Evolutionary conservation across 2,113 vertebrate species (phyloP).

Genomic region (Recurvirostra avosetta): DNA sequence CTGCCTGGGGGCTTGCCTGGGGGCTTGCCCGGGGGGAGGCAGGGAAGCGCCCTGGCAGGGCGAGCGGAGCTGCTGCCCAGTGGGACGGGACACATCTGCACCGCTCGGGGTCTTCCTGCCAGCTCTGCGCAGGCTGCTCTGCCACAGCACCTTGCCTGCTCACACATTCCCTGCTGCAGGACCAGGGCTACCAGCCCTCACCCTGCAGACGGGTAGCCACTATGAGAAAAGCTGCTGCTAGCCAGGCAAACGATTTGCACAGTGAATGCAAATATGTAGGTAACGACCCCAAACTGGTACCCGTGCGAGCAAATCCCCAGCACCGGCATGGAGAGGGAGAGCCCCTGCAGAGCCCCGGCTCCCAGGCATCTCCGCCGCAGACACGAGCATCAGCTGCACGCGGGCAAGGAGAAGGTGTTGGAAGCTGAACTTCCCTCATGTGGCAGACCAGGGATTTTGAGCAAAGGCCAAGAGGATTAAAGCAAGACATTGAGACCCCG

Average conservation of each 20-base stretch:
- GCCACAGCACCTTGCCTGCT: background rate
- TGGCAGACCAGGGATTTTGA: background rate
- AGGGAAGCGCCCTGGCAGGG: background rate
- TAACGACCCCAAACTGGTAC: background rate
- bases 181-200: background rate
- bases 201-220: background rate
- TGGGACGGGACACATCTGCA: fast-evolving
- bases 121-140: background rate
- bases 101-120: background rate
- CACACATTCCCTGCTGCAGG: background rate
- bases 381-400: fast-evolving
- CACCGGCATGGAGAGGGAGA: fast-evolving
- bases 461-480: background rate
- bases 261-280: background rate
- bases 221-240: background rate
- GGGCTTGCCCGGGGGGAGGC: background rate
- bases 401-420: background rate
- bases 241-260: background rate
- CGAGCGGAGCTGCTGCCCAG: background rate
- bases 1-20: background rate
- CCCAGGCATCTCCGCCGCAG: background rate
- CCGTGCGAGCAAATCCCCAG: background rate
- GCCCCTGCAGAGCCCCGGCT: fast-evolving
- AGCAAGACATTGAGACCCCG: background rate
- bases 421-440: background rate